Conservation (phyloP, 2,797 vertebrate species). For the Sebastes vulpes region DNA sequence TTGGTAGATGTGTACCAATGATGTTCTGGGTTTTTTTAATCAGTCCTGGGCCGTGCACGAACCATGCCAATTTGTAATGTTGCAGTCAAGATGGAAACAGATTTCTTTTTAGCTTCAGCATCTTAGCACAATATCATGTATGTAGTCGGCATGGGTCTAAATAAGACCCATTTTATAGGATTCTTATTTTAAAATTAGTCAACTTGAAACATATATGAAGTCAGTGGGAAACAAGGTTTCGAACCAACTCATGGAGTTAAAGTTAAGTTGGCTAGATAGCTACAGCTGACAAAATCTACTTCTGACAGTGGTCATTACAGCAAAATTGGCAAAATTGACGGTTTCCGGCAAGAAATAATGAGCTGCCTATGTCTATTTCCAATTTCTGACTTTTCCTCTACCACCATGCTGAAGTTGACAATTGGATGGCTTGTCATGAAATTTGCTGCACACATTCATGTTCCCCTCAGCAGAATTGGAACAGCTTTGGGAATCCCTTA, state of each 20-base stretch:
- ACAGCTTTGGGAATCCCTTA: background rate
- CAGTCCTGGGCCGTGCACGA: background rate
- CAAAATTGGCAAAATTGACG: too few relatives aligned
- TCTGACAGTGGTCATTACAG: fast-evolving
- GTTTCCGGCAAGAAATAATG: too few relatives aligned
- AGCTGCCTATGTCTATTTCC: fast-evolving
- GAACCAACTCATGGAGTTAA: too few relatives aligned
- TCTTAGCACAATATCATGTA: background rate
- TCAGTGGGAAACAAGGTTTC: too few relatives aligned
- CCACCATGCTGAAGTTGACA: background rate
- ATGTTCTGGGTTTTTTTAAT: background rate
- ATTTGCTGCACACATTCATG: too few relatives aligned
- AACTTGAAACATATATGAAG: fast-evolving
- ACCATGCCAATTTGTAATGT: background rate
- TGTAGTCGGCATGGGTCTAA: background rate
- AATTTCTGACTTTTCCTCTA: background rate
- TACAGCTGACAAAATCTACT: too few relatives aligned
- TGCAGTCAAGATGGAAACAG: background rate
- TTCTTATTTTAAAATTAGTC: background rate
- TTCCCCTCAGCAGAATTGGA: background rate
- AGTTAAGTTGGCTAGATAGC: too few relatives aligned
- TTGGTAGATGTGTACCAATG: background rate
- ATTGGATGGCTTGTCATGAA: background rate
- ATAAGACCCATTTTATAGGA: background rate
- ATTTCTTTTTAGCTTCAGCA: background rate